Evolutionary conservation across 2,888 invertebrate genomes (phyloP).

Genomic region (Eristalinus sepulchralis): DNA sequence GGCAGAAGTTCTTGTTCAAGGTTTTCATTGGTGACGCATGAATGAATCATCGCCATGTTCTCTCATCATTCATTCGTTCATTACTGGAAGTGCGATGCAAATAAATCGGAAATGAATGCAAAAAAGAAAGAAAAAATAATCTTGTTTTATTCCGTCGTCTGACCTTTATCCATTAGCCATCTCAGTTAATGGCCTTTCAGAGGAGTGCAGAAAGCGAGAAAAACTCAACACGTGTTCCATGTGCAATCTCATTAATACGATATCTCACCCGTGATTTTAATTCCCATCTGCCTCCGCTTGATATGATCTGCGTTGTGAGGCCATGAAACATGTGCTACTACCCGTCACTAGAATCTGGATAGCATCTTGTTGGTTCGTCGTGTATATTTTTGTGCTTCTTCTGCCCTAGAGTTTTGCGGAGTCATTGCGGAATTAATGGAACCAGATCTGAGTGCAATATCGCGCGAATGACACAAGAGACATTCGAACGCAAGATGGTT

Average conservation of each 20-base stretch:
- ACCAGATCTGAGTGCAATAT: constrained; percentile 52
- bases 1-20: not conserved
- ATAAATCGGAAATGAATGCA: constrained; percentile 46
- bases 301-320: constrained; percentile 29
- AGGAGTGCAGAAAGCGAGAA: constrained; percentile 25
- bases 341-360: constrained; percentile 57
- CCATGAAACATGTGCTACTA: constrained; percentile 49
- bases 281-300: constrained; percentile 34
- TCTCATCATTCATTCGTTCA: constrained; percentile 16
- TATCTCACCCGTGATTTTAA: constrained; percentile 70
- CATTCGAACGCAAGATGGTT: constrained; percentile 59
- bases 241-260: constrained; percentile 69
- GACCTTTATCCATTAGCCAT: constrained; percentile 46
- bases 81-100: constrained; percentile 29
- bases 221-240: constrained; percentile 62
- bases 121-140: not conserved
- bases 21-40: not conserved
- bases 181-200: constrained; percentile 53
- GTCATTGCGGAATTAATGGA: constrained; percentile 47
- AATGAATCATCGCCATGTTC: not conserved
- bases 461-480: constrained; percentile 64
- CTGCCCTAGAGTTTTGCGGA: constrained; percentile 7
- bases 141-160: not conserved
- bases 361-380: constrained; percentile 49
- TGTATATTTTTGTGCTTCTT: not conserved